phyloP scores from a whole-genome alignment of 2,113 vertebrate species.

The Zapornia atra region DNA sequence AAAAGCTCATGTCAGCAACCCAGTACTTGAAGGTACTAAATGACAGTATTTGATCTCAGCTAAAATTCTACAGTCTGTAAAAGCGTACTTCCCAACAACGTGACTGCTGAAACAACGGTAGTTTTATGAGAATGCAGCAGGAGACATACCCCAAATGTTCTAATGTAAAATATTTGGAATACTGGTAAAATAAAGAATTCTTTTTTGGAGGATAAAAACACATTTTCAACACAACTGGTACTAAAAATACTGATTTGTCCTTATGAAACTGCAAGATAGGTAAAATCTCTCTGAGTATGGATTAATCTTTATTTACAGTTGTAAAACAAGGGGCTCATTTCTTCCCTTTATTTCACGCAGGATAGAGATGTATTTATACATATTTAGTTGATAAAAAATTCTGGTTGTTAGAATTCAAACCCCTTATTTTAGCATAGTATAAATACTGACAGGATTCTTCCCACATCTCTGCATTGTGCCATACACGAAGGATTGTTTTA shows the following conservation, averaged over 20 bases:
- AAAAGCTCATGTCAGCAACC: neutral
- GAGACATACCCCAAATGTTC: neutral
- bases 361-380: neutral
- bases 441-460: neutral
- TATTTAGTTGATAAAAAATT: neutral
- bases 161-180: neutral
- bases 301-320: neutral
- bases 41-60: neutral
- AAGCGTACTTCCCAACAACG: neutral
- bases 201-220: neutral
- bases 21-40: neutral
- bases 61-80: neutral
- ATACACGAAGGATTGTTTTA: rapidly evolving
- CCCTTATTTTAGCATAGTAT: neutral
- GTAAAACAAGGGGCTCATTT: neutral
- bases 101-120: neutral
- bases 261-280: neutral
- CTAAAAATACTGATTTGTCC: neutral
- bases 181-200: neutral
- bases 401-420: neutral
- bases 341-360: neutral
- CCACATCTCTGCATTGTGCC: neutral
- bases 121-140: neutral
- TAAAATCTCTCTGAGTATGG: neutral
- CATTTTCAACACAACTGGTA: neutral